Evolutionary conservation across 2,113 vertebrate genomes (phyloP), one percentile per base, ranked within the genome.

Genomic region (Crotalus tigris): DNA sequence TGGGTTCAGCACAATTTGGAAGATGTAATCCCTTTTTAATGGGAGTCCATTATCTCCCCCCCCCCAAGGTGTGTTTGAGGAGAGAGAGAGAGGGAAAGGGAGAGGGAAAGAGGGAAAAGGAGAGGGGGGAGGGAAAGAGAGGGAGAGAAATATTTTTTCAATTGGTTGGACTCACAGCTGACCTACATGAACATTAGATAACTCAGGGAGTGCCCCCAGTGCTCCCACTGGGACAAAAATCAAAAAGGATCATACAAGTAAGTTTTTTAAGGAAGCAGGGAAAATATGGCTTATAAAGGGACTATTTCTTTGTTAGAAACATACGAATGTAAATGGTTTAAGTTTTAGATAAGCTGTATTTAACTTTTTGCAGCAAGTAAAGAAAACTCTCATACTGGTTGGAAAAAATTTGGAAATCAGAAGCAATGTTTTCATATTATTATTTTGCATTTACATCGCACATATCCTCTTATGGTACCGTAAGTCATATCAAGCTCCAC

Each of bases 1-100:
- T 0, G 64, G 94, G 95, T 81, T 89, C 95, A 94, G 91, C 23
- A 91, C 69, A 95, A 94, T 64, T 85, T 90, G 26, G 89, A 81
- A 96, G 93, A 59, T 92, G 23, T 26, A 23, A 0, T 88, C 10
- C 29, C 33, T 88, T 75, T 88, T 64, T 85, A 93, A 85, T 58
- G 81, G 10, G 26, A 95, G 69, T 23, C 21, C 91, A 19, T 87
- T 90, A 51, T 21, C 58, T 26, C 44, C 44, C 39, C 10, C 10
- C 1, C 15, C 15, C 21, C 61, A 58, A 33, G 51, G 3, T 51
- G 6, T 61, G 15, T 64, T 17, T 54, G 46, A 11, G 17, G 5
- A 49, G 46, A 6, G 46, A 49, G 5, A 39, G n/a, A 17, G n/a
- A 7, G 13, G 0, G n/a, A 61, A 8, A 7, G 59, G 9, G 59